A percentile compares a stretch with the other conserved stretches of the same genome.
Conservation (phyloP, 2,113 vertebrate genomes). For the Chloropsis cyanopogon region DNA sequence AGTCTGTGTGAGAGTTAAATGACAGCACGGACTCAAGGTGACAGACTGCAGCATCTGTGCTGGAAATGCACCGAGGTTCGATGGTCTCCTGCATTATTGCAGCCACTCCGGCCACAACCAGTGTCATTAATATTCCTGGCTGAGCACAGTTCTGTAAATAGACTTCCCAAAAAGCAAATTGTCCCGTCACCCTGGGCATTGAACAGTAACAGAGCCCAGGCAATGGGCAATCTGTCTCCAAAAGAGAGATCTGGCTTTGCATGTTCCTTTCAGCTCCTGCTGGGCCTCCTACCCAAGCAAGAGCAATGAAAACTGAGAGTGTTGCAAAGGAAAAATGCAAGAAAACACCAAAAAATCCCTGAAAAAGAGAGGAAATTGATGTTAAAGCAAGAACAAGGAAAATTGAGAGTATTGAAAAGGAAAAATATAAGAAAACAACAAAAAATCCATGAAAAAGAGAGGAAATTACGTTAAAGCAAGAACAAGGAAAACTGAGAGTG, state of each 20-base stretch:
- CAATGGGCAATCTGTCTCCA: not conserved
- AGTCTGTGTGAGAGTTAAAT: not conserved
- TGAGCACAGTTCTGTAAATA: not conserved
- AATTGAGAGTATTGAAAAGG: not conserved
- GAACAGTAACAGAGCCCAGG: not conserved
- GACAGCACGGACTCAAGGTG: not conserved
- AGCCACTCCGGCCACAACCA: not conserved
- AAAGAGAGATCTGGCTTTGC: not conserved
- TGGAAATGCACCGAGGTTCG: not conserved
- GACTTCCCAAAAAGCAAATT: not conserved
- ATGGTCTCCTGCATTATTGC: not conserved
- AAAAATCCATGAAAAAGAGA: not conserved
- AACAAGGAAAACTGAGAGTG: not conserved
- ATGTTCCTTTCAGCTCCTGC: not conserved
- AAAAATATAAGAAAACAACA: not conserved
- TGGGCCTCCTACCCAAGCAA: not conserved
- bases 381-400: not conserved
- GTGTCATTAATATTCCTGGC: not conserved
- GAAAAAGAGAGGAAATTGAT: not conserved
- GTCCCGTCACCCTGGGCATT: not conserved
- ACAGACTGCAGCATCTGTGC: slow-evolving; percentile 17
- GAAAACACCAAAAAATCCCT: not conserved
- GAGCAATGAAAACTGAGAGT: not conserved
- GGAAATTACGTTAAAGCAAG: not conserved
- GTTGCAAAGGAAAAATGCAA: not conserved